Evolutionary conservation across 53 echinoderm and acorn worm genomes (phyloP).

Genomic region (Apostichopus leukothele): DNA sequence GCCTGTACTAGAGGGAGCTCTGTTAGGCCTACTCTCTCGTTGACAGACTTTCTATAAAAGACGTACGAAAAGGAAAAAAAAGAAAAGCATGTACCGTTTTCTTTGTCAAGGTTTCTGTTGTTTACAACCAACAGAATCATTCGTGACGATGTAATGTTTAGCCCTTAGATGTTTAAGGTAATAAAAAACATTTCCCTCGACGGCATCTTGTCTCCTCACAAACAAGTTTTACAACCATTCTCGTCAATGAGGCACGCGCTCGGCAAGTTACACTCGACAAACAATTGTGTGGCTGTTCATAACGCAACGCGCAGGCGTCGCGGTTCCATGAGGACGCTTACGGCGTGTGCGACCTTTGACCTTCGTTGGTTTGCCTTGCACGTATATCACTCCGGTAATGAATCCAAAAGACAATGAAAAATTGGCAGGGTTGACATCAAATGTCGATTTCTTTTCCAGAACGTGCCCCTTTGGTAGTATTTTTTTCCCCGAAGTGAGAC

Average conservation of each 20-base stretch:
- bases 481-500: background rate
- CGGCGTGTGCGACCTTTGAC: constrained; percentile 35
- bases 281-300: background rate
- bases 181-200: constrained; percentile 15
- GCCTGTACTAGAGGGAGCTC: too few relatives aligned
- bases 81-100: background rate
- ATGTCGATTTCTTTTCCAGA: background rate
- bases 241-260: constrained; percentile 25
- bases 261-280: constrained; percentile 2
- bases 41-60: too few relatives aligned
- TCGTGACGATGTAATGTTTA: background rate
- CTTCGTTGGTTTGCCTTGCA: background rate
- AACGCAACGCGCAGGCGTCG: background rate
- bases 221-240: constrained; percentile 39
- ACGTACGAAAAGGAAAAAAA: too few relatives aligned
- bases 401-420: constrained; percentile 17
- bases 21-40: too few relatives aligned
- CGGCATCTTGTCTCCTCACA: constrained; percentile 5
- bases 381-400: constrained; percentile 15
- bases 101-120: background rate
- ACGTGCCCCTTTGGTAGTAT: background rate
- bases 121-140: constrained; percentile 12
- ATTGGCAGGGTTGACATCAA: constrained; percentile 9
- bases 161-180: background rate
- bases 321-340: constrained; percentile 11